Evolutionary conservation across 64 coral and sea anemone species (phyloP).

Genomic region (Pocillopora damicornis): DNA sequence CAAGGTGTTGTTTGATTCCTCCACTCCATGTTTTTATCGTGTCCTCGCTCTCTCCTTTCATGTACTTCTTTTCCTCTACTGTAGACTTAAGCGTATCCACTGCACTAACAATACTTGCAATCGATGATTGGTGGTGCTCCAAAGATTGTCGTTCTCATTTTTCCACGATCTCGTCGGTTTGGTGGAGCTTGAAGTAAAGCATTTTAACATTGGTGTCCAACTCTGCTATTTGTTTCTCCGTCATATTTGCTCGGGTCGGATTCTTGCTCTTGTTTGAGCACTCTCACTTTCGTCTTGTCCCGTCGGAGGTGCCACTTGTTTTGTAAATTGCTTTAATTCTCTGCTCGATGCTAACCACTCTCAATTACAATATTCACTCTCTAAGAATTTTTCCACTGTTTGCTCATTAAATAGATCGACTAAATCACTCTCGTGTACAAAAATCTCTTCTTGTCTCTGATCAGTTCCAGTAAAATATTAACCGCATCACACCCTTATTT

Average conservation of each 20-base stretch:
- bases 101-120: conserved; percentile 11
- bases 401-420: too few species aligned
- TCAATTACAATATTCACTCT: too few species aligned
- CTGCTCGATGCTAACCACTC: too few species aligned
- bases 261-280: conserved; percentile 2
- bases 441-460: too few species aligned
- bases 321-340: too few species aligned
- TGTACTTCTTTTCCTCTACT: conserved; percentile 18
- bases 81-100: background rate
- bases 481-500: background rate
- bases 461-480: background rate
- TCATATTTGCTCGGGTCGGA: conserved; percentile 7
- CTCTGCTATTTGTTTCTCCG: background rate
- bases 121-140: conserved; percentile 5
- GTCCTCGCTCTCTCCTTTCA: conserved; percentile 21
- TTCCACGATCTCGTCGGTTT: background rate
- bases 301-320: background rate
- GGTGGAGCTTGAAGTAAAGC: background rate
- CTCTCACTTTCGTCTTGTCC: background rate
- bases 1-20: conserved; percentile 24
- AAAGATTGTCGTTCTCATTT: conserved; percentile 29
- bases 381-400: too few species aligned
- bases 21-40: conserved; percentile 7
- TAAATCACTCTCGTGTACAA: too few species aligned
- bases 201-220: background rate